Evolutionary conservation across 1,140 invertebrate species (phyloP).

Genomic region (Drosophila orosa): DNA sequence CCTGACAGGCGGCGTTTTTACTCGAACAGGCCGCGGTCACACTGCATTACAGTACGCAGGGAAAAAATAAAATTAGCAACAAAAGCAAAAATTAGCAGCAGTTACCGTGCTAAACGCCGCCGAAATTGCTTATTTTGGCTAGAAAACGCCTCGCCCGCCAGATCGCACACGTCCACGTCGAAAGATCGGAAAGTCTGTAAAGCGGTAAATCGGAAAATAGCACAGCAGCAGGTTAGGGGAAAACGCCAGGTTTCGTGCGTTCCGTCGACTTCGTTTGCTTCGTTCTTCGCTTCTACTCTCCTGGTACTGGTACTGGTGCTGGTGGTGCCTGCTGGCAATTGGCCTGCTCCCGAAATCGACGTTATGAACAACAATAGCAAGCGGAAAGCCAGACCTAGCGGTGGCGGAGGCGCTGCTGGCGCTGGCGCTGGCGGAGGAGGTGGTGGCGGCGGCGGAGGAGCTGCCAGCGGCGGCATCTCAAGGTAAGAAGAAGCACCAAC

Average conservation of each 20-base stretch:
- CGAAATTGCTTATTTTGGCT: conserved; percentile 35
- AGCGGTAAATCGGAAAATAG: conserved; percentile 29
- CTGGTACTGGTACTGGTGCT: conserved; percentile 57
- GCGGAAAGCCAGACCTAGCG: conserved; percentile 82
- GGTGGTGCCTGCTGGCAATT: conserved; percentile 49
- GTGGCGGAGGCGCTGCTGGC: conserved; percentile 45
- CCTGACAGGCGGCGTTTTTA: background rate
- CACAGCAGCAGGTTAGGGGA: conserved; percentile 23
- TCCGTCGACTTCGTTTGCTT: conserved; percentile 54
- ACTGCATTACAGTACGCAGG: conserved; percentile 43
- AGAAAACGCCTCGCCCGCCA: conserved; percentile 37
- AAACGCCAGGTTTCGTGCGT: conserved; percentile 49
- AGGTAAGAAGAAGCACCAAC: conserved; percentile 75
- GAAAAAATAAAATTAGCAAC: conserved; percentile 64
- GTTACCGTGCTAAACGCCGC: conserved; percentile 46
- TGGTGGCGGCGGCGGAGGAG: conserved; percentile 36
- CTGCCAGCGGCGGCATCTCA: conserved; percentile 76
- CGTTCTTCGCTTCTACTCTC: conserved; percentile 31
- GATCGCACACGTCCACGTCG: conserved; percentile 22
- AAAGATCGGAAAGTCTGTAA: conserved; percentile 18
- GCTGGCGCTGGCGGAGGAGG: conserved; percentile 54
- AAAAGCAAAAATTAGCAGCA: conserved; percentile 55
- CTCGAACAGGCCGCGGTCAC: conserved; percentile 5
- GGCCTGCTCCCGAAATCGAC: conserved; percentile 55
- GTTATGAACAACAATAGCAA: conserved; percentile 82